phyloP scores from a whole-genome alignment of 2,797 vertebrate species.

The Brachymystax lenok region DNA sequence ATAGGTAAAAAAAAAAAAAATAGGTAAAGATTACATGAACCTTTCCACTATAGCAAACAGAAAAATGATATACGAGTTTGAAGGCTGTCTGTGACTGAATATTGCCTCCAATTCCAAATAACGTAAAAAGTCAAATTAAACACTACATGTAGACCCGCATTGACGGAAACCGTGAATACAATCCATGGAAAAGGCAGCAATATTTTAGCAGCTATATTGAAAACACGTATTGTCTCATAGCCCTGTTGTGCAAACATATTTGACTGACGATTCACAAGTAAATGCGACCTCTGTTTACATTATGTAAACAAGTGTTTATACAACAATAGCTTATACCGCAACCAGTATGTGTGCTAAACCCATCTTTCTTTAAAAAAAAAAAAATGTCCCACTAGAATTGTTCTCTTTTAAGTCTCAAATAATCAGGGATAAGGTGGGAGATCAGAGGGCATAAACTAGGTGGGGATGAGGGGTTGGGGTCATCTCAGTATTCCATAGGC shows the following conservation, averaged over 20 bases:
- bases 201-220: slow-evolving; percentile 36
- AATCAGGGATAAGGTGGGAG: slow-evolving; percentile 18
- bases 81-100: slow-evolving; percentile 26
- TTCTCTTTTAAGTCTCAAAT: slow-evolving; percentile 27
- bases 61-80: slow-evolving; percentile 12
- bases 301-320: not conserved
- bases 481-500: slow-evolving; percentile 23
- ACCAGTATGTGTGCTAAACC: slow-evolving; percentile 25
- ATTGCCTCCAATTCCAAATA: slow-evolving; percentile 29
- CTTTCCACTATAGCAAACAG: not conserved
- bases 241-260: slow-evolving; percentile 29
- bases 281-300: not conserved
- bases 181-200: slow-evolving; percentile 25
- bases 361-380: slow-evolving; percentile 22
- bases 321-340: slow-evolving; percentile 9
- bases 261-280: not conserved
- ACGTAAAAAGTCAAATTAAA: slow-evolving; percentile 15
- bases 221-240: slow-evolving; percentile 16
- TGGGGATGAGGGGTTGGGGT: slow-evolving; percentile 14
- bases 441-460: slow-evolving; percentile 17
- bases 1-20: too few species aligned
- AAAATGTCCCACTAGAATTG: slow-evolving; percentile 11
- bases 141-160: slow-evolving; percentile 12
- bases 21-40: not conserved
- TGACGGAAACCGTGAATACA: slow-evolving; percentile 18